Evolutionary conservation across 2,888 invertebrate genomes (phyloP), one percentile per base, ranked within the genome.

Genomic region (Dysmachus trigonus): DNA sequence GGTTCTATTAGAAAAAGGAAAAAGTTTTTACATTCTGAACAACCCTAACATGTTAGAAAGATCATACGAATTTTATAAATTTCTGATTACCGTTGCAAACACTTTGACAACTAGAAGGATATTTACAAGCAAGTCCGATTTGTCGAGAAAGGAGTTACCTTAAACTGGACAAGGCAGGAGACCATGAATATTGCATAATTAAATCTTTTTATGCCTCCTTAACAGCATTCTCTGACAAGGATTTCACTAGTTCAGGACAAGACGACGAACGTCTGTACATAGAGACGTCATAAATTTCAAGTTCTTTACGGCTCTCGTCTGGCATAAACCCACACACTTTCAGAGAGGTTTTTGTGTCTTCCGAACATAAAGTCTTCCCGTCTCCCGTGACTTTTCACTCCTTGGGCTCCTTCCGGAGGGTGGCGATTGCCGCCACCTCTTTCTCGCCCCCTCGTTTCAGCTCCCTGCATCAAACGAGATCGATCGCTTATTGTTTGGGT

Each of bases 401-500:
- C 38, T 22, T 38, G 38, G 82, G 33, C 27, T 31, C 35, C 22
- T 18, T n/a, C n/a, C n/a, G n/a, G n/a, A 47, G 47, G 47, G 47
- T 18, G 47, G 47, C 47, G 47, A 47, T 47, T 47, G 47, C n/a
- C n/a, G 47, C 47, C 41, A 18, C 72, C n/a, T 33, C 81, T 31
- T 15, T 82, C 13, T 22, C 31, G 18, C 47, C 30, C n/a, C 62
- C 31, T 8, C 53, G n/a, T 53, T 53, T 53, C 53, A 35, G 30
- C 7, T 53, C n/a, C 27, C 71, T 38, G 74, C 74, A 85, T 85
- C 79, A 85, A 87, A 62, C 73, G 72, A 83, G 86, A 87, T 88
- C 87, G 88, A 88, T 87, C 87, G 62, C 77, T 88, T 88, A 88
- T 88, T 88, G 88, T 88, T 87, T 87, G 88, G 88, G 88, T 88